Percentiles rank a stretch among this genome's conserved stretches.
Conservation (phyloP, 2,113 vertebrate species). For the Setophaga coronata region DNA sequence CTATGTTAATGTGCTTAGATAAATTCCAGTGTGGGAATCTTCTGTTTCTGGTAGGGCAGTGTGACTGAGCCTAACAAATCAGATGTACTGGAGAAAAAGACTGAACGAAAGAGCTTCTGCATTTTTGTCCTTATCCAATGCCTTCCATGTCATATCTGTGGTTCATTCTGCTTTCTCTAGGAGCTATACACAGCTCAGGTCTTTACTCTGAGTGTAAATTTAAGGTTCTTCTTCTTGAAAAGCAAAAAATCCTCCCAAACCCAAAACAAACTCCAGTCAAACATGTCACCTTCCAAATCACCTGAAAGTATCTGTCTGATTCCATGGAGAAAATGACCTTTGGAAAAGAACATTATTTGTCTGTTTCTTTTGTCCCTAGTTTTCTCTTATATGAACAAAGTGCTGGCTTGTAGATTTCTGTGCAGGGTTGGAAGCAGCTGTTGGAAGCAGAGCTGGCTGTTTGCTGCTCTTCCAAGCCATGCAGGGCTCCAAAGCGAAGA, state of each 20-base stretch:
- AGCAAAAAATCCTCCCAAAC: background rate
- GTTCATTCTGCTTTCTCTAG: background rate
- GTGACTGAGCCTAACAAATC: background rate
- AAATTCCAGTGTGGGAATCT: background rate
- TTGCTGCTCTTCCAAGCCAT: background rate
- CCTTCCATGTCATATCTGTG: background rate
- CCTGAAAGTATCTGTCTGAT: background rate
- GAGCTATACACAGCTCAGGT: background rate
- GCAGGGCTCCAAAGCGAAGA: background rate
- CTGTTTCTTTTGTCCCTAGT: background rate
- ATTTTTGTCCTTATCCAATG: background rate
- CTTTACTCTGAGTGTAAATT: background rate
- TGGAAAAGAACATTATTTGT: background rate
- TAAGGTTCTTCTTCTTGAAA: background rate
- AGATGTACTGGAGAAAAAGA: background rate
- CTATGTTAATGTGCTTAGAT: background rate
- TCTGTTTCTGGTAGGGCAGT: background rate
- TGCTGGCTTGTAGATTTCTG: background rate
- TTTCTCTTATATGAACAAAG: background rate
- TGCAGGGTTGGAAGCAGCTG: background rate
- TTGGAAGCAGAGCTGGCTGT: background rate
- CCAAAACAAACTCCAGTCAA: background rate
- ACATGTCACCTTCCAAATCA: background rate
- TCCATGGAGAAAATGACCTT: background rate
- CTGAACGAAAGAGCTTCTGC: background rate